Conservation (phyloP, 2,888 invertebrate genomes). For the Eupithecia abbreviata region DNA sequence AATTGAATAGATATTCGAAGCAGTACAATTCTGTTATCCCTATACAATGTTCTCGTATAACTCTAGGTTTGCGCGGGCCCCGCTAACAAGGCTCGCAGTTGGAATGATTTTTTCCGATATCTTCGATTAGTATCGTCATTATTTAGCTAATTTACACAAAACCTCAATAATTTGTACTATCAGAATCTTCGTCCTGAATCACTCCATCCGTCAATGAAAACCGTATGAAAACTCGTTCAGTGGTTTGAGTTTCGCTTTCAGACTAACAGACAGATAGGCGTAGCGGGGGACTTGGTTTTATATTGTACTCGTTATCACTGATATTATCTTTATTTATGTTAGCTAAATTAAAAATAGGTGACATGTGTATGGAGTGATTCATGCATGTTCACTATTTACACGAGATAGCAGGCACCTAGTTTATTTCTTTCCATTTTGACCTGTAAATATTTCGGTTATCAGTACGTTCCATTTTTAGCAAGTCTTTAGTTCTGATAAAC, state of each 20-base stretch:
- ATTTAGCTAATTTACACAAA: background rate
- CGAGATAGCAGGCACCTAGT: background rate
- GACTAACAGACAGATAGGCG: background rate
- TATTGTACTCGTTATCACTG: background rate
- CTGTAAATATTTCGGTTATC: background rate
- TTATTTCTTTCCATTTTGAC: background rate
- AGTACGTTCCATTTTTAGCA: background rate
- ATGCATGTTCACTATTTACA: conserved; percentile 6
- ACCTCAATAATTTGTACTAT: no score
- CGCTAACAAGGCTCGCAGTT: no score
- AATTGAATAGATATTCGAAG: background rate
- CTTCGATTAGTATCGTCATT: background rate
- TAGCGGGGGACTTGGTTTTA: background rate
- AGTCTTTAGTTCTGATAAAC: background rate
- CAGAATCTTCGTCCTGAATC: background rate
- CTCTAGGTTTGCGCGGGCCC: background rate
- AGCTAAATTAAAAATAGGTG: background rate
- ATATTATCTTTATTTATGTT: background rate
- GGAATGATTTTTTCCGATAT: background rate
- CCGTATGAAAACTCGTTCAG: background rate
- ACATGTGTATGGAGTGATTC: background rate
- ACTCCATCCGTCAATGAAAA: background rate
- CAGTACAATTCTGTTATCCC: background rate
- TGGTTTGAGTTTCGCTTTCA: background rate
- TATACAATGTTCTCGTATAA: background rate